Conservation (phyloP, 2,888 invertebrate genomes). For the Andricus curvator region DNA sequence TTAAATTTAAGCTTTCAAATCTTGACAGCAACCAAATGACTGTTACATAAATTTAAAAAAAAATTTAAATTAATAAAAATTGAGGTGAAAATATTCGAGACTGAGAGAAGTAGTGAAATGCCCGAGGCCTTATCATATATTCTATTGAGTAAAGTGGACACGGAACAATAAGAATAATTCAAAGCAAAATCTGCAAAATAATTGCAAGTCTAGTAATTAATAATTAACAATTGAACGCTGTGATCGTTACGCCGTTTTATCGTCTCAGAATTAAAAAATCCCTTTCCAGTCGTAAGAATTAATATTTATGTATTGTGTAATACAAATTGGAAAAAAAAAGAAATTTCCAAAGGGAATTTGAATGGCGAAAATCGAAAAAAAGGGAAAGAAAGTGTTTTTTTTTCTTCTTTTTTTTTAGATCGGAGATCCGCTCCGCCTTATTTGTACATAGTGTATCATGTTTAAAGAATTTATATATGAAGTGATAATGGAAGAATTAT, state of each 20-base stretch:
- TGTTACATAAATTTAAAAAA: neutral
- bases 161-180: conserved; percentile 61
- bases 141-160: conserved; percentile 68
- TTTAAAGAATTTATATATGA: conserved; percentile 70
- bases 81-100: conserved; percentile 66
- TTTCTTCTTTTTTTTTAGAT: conserved; percentile 52
- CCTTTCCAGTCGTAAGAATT: conserved; percentile 1
- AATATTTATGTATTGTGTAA: conserved; percentile 27
- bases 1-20: neutral
- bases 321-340: neutral
- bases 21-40: neutral
- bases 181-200: conserved; percentile 46
- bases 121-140: conserved; percentile 75
- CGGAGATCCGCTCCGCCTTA: conserved; percentile 66
- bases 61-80: neutral
- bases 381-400: conserved; percentile 53
- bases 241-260: conserved; percentile 65
- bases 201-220: conserved; percentile 53
- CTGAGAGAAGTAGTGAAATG: conserved; percentile 70
- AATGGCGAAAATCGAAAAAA: conserved; percentile 41
- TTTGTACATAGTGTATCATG: conserved; percentile 76
- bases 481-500: conserved; percentile 65
- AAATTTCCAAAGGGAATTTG: conserved; percentile 7
- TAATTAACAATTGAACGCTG: conserved; percentile 60
- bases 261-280: conserved; percentile 24